phyloP scores from a whole-genome alignment of 2,113 vertebrate species.

The Zapornia atra region DNA sequence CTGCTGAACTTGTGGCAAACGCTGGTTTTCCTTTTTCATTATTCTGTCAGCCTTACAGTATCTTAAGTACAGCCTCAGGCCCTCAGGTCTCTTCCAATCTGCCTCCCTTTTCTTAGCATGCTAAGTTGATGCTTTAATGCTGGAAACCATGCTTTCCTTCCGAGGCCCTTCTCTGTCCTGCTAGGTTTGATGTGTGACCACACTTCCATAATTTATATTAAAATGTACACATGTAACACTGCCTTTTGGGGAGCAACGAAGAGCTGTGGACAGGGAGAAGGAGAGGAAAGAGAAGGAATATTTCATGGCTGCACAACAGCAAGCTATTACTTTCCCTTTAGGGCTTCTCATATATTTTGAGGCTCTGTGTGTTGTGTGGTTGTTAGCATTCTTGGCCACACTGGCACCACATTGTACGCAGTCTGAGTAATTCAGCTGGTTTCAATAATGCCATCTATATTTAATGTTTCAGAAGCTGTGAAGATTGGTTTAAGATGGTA shows the following conservation, averaged over 20 bases:
- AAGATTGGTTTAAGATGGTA: constrained; percentile 66
- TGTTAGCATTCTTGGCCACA: constrained; percentile 56
- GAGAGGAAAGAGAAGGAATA: neutral
- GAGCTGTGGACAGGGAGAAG: neutral
- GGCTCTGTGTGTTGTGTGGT: neutral
- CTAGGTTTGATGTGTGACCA: neutral
- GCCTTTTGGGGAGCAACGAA: neutral
- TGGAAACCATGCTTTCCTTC: neutral
- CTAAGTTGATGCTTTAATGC: neutral
- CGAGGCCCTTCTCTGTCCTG: neutral
- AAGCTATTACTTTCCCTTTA: constrained; percentile 34
- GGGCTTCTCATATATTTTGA: constrained; percentile 5
- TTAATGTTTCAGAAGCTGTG: constrained; percentile 57
- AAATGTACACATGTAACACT: neutral
- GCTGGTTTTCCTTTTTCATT: constrained; percentile 13
- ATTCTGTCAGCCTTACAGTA: constrained; percentile 11
- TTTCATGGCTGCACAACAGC: neutral
- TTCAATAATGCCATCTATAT: constrained; percentile 63
- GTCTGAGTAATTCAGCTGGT: constrained; percentile 53
- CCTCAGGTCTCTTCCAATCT: neutral
- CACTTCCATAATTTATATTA: neutral
- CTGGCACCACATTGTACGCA: constrained; percentile 34
- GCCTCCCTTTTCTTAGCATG: neutral
- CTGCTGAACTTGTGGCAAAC: constrained; percentile 10
- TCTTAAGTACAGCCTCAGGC: neutral